Evolutionary conservation across 2,113 vertebrate genomes (phyloP), one percentile per base, ranked within the genome.

Genomic region (Campylorhamphus procurvoides): DNA sequence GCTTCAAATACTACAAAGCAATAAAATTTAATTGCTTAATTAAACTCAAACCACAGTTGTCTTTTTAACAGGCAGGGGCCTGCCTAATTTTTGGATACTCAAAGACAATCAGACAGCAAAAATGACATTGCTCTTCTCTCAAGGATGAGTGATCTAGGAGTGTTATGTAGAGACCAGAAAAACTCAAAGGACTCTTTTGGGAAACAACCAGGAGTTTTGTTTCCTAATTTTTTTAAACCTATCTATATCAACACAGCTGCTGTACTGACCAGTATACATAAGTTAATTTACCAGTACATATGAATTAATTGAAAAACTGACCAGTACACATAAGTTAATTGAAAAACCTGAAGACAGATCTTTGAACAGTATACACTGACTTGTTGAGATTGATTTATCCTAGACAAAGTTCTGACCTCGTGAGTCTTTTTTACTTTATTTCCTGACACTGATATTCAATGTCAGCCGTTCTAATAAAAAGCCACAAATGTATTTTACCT

Each of bases 21-120:
- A 69, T 89, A 73, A 79, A 82, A 35, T 85, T 89, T 96, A 95
- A 88, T 96, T 94, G 52, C 90, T 92, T 94, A 94, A 96, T 95
- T 97, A 93, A 97, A 94, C 78, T 85, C 75, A 97, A 94, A 90
- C 72, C 62, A 88, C 82, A 37, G 55, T 73, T 86, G 79, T 67
- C 87, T 90, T 95, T 94, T 91, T 75, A 93, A 49, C 12, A 93
- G 58, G 40, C 71, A 53, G 19, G 28, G 40, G 23, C 22, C 14
- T 74, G 62, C 37, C 19, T 77, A 55, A 37, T 14, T 86, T 96
- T 88, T 68, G 33, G 17, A 33, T 84, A 31, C 31, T 81, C 76
- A 75, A 84, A 90, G 63, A 71, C 64, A 90, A 72, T 52, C 69
- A 74, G 52, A 83, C 31, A 92, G 50, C 4, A 71, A 80, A 84